Conservation (phyloP, 92 coral and sea anemone genomes). For the Phenganax stokvisi region DNA sequence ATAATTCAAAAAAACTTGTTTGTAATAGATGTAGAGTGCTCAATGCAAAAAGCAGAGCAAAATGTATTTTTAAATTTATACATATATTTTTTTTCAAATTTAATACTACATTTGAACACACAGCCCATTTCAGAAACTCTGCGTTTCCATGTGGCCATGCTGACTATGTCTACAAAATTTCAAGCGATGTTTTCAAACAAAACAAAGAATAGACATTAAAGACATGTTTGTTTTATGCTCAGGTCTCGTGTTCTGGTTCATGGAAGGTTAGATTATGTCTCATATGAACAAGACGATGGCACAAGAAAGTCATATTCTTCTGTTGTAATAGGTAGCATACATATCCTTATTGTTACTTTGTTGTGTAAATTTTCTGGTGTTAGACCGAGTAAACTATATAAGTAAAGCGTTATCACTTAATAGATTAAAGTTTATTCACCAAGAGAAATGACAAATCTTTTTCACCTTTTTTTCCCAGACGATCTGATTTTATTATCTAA, state of each 20-base stretch:
- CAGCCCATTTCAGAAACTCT: too few relatives aligned
- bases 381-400: too few relatives aligned
- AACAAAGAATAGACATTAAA: not conserved
- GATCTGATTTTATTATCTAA: too few relatives aligned
- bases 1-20: too few relatives aligned
- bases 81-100: too few relatives aligned
- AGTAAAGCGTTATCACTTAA: not conserved
- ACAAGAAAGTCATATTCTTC: slow-evolving; percentile 50
- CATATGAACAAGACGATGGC: slow-evolving; percentile 85
- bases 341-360: not conserved
- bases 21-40: too few relatives aligned
- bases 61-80: too few relatives aligned
- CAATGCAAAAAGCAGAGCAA: too few relatives aligned
- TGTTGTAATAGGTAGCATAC: slow-evolving; percentile 22
- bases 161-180: not conserved
- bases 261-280: slow-evolving; percentile 75
- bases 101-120: too few relatives aligned
- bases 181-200: not conserved
- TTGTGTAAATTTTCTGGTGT: not conserved
- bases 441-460: not conserved
- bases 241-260: slow-evolving; percentile 81
- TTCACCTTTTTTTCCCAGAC: slow-evolving; percentile 7
- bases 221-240: not conserved
- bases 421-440: not conserved
- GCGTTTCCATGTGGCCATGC: too few relatives aligned